Evolutionary conservation across 2,888 invertebrate genomes (phyloP), one percentile per base, ranked within the genome.

Genomic region (Eulithis testata): DNA sequence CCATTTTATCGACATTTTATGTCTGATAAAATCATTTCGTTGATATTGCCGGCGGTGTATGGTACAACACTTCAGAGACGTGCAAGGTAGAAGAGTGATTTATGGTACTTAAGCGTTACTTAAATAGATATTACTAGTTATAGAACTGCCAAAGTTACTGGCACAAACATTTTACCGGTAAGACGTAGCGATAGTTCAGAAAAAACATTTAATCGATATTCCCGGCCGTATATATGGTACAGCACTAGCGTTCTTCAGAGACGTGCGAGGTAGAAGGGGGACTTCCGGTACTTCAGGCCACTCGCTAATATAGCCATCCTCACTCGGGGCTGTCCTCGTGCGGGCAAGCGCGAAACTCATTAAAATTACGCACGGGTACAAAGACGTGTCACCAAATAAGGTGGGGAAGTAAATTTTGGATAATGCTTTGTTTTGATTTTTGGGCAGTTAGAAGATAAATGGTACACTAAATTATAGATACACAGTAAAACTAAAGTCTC

Each of bases 341-440:
- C 73, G 79, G 84, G 81, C 87, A 85, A 84, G 85, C 84, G 87
- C 82, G 83, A 90, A 91, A 90, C 90, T 91, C 91, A 90, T 92
- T 91, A 90, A 91, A 91, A 90, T 90, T 90, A 91, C 87, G 87
- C 85, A 85, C 82, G 80, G 80, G 78, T 76, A 83, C 82, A 83
- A 85, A 86, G 80, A 63, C 63, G 60, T 37, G 66, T 62, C 54
- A 31, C 81, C 78, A 79, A 80, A 76, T 70, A 62, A 56, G 65
- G 50, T 67, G 61, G 71, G 12, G n/a, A 49, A 37, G 50, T 54
- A 60, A 55, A 54, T 53, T 60, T 55, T 47, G 21, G 40, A 9
- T 21, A 21, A 9, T 49, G 57, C 50, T 52, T 61, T 49, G 60
- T 61, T 60, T 21, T 56, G 57, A 21, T n/a, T 27, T 40, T 59